Base-by-base conservation (phyloP, 2,888 invertebrate species). In the Tipula vernalis region DNA sequence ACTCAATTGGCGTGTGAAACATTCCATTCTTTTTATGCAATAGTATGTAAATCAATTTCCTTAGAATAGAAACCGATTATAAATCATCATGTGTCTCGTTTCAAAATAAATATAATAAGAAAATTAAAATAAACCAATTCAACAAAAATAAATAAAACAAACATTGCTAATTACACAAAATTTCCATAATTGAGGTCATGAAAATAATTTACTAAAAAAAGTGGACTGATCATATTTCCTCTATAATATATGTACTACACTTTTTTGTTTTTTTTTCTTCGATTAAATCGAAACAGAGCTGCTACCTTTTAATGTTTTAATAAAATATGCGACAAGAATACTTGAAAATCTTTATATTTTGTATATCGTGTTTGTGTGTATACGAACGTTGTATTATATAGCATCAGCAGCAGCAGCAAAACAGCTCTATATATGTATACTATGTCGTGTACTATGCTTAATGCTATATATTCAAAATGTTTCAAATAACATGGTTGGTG, bases 401-500 rank as follows among this genome's bases (percentile, higher is more conserved):
- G 28, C 28, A 28, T 0, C 28, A 57, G 51, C 51, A 71, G 71
- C 71, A 28, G 28, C 71, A 28, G 28, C 71, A 71, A 10, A 71
- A 71, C 71, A 71, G 71, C 18, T 71, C 71, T 28, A 28, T 28
- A 71, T 71, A 71, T 71, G 71, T 71, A 28, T n/a, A n/a, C n/a
- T n/a, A n/a, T 71, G 71, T 28, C 28, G 8, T 71, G 71, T 71
- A 71, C 71, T 71, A 71, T 28, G 71, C 71, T 71, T 28, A 28
- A 71, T 71, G 71, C 71, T 71, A 71, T 71, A 71, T 71, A 71
- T 71, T 71, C 71, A 71, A 71, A 71, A 71, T 71, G 71, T 71
- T 71, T 71, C 71, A 71, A 71, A 28, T 71, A 71, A 71, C 71
- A 71, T 71, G 71, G 71, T 71, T 71, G 71, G 71, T 28, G 28